Evolutionary conservation across 1,140 invertebrate species (phyloP).

Genomic region (Caenorhabditis elegans): DNA sequence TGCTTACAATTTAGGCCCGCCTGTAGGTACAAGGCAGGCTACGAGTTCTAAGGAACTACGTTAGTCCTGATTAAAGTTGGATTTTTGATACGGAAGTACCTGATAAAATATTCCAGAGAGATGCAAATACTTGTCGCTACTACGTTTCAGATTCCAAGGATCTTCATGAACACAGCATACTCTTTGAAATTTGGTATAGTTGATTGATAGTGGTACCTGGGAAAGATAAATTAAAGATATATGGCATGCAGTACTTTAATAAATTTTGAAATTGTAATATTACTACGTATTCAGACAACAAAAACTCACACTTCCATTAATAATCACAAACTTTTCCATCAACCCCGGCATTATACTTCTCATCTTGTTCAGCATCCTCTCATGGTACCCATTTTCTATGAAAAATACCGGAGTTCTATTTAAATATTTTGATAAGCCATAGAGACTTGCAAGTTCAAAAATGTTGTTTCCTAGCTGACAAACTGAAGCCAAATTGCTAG

Average conservation of each 20-base stretch:
- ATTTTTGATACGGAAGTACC: no score
- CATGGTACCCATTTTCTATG: not conserved
- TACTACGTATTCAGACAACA: not conserved
- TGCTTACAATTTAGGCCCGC: no score
- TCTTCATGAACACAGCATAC: not conserved
- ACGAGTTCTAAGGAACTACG: no score
- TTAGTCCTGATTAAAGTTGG: no score
- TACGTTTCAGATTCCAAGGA: not conserved
- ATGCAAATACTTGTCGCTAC: not conserved
- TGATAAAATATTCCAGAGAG: not conserved
- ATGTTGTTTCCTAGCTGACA: not conserved
- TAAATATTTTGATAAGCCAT: not conserved
- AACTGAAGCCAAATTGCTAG: not conserved
- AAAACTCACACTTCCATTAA: slow-evolving; percentile 8
- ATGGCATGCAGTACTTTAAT: no score
- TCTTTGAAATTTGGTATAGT: not conserved
- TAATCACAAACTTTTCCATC: not conserved
- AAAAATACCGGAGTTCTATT: not conserved
- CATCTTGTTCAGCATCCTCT: not conserved
- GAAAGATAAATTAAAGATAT: not conserved
- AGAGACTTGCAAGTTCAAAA: not conserved
- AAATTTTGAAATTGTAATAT: not conserved
- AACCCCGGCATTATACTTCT: not conserved
- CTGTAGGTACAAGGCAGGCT: no score
- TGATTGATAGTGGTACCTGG: not conserved